Base-by-base conservation (phyloP, 2,888 invertebrate species). In the Synergus gifuensis region DNA sequence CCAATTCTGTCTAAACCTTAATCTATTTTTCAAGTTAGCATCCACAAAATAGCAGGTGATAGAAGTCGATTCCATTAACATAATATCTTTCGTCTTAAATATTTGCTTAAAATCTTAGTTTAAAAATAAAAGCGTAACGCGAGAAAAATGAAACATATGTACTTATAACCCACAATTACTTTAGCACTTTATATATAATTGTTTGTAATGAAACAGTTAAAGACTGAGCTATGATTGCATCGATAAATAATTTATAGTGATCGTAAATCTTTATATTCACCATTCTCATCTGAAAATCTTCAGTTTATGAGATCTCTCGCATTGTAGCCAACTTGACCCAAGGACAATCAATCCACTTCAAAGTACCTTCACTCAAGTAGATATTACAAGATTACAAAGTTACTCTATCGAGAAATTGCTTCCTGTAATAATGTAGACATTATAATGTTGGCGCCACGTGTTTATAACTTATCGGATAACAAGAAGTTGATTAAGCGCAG, bases 261-360 rank as follows among this genome's bases (percentile, higher is more conserved):
- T 54, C 36, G 54, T 73, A 73, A 73, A 73, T 54, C 36, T 73
- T n/a, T n/a, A 28, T 73, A 28, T 73, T 36, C n/a, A 4, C 49
- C 49, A 40, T 54, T 49, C n/a, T 16, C 54, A 73, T 49, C 69
- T 73, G 12, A 28, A 73, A 54, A 73, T 54, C 73, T 73, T 46
- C 16, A 40, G 73, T 73, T 73, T 73, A 73, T 73, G 73, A 54
- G 36, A 49, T 73, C 54, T 54, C 49, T 69, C 54, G n/a, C 54
- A 36, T 54, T 54, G 36, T 73, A n/a, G 49, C 73, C 28, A 60
- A 73, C 73, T n/a, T 73, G n/a, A 49, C 36, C n/a, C 73, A 54
- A 54, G 54, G 36, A 73, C 36, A 73, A 73, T 73, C 73, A 54
- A 36, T 73, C 36, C 49, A 36, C 36, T 73, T 49, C 54, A 28